Conservation (phyloP, 2,888 invertebrate genomes). For the Atrina japonica region DNA sequence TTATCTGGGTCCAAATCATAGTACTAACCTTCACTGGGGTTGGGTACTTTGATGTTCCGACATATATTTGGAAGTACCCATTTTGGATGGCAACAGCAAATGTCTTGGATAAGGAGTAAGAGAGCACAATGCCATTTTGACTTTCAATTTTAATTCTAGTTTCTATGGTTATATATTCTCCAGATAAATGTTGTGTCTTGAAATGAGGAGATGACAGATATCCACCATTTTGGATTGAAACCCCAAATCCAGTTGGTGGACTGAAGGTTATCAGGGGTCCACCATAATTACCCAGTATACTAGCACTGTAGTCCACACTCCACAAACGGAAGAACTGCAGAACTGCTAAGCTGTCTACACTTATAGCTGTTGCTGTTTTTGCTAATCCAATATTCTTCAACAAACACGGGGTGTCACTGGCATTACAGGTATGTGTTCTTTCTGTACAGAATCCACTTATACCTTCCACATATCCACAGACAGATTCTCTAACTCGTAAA, state of each 20-base stretch:
- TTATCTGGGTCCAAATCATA: constrained; percentile 49
- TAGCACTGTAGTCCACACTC: neutral
- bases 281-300: neutral
- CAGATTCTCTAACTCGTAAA: constrained; percentile 16
- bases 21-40: constrained; percentile 40
- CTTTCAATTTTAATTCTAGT: constrained; percentile 20
- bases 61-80: constrained; percentile 40
- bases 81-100: constrained; percentile 47
- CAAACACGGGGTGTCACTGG: constrained; percentile 35
- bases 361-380: neutral
- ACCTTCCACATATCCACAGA: constrained; percentile 28
- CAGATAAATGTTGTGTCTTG: neutral
- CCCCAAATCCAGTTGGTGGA: constrained; percentile 28
- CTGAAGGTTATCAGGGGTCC: neutral
- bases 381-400: constrained; percentile 39
- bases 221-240: constrained; percentile 16
- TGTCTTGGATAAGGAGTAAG: constrained; percentile 32
- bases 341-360: constrained; percentile 2
- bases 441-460: constrained; percentile 27
- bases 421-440: constrained; percentile 28
- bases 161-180: constrained; percentile 33
- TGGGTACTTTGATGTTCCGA: constrained; percentile 8
- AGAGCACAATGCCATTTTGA: constrained; percentile 29
- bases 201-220: constrained; percentile 13
- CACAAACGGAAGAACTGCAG: neutral